Evolutionary conservation across 2,113 vertebrate species (phyloP), one percentile per base, ranked within the genome.

Genomic region (Anolis sagrei): DNA sequence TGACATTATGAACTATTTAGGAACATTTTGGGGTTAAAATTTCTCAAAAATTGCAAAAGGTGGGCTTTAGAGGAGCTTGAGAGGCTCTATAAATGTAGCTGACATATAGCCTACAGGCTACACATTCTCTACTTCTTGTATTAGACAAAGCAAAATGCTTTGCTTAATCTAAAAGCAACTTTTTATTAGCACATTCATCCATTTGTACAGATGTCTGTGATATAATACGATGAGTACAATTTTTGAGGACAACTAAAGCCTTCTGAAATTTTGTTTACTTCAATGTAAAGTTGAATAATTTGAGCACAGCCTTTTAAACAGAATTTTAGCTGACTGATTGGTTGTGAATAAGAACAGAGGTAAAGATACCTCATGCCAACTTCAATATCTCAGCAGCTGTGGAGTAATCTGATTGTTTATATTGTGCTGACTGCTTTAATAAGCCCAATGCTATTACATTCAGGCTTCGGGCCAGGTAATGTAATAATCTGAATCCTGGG

Each of bases 381-480:
- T 91, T 92, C 90, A 90, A n/a, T 96, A 81, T 88, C 86, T 92
- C 89, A 84, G 86, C 48, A 80, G 27, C 29, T n/a, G 48, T 87
- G 49, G 68, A 74, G 79, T 95, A 95, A 96, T 93, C 9, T 0
- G 86, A 94, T 95, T 95, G 62, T 83, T 94, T 89, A 85, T 93
- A 80, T 81, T 89, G 84, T 87, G 84, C 82, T 84, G 89, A 85
- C 92, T 90, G 72, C 84, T 87, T 51, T 90, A 70, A 90, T 89
- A 87, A 88, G 86, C 90, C 10, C 89, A 92, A 0, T 32, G 72
- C 88, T 91, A 92, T 92, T 93, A 92, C 84, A 93, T 86, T 89
- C 86, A 86, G 76, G 85, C 91, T 90, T 83, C 89, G 76, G 84
- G 76, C 85, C 79, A 48, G 88, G 81, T 93, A 95, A 95, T 92